Conservation (phyloP, 2,888 invertebrate species). For the Rotaria macrura region DNA sequence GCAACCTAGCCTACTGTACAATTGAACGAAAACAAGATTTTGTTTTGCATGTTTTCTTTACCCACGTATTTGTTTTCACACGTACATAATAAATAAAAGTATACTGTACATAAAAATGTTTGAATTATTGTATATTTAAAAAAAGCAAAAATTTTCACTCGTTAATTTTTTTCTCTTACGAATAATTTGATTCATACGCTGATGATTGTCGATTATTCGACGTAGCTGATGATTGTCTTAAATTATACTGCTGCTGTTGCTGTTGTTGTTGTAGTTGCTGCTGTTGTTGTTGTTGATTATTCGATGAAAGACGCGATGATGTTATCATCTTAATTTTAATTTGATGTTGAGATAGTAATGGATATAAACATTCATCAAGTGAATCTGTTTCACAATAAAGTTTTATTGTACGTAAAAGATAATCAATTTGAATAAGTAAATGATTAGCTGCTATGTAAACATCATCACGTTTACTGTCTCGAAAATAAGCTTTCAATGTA, state of each 20-base stretch:
- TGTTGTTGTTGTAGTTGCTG: slow-evolving; percentile 8
- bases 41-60: background rate
- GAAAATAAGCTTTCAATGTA: slow-evolving; percentile 32
- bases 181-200: background rate
- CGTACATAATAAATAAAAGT: background rate
- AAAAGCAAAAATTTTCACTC: too few relatives aligned
- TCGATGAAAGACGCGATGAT: background rate
- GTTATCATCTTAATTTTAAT: background rate
- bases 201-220: background rate
- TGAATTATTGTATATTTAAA: background rate
- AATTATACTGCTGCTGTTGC: background rate
- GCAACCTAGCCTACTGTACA: background rate
- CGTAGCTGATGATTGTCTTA: background rate
- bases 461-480: slow-evolving; percentile 24
- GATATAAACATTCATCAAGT: background rate
- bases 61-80: background rate
- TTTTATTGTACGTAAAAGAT: slow-evolving; percentile 29
- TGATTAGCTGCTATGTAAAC: slow-evolving; percentile 32
- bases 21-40: background rate
- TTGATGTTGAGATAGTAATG: background rate
- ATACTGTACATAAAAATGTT: background rate
- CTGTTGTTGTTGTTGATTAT: background rate
- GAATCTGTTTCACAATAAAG: slow-evolving; percentile 21
- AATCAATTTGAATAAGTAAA: slow-evolving; percentile 31
- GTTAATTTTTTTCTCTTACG: background rate